Evolutionary conservation across 1,140 invertebrate species (phyloP).

Genomic region (Lutraria rhynchaena): DNA sequence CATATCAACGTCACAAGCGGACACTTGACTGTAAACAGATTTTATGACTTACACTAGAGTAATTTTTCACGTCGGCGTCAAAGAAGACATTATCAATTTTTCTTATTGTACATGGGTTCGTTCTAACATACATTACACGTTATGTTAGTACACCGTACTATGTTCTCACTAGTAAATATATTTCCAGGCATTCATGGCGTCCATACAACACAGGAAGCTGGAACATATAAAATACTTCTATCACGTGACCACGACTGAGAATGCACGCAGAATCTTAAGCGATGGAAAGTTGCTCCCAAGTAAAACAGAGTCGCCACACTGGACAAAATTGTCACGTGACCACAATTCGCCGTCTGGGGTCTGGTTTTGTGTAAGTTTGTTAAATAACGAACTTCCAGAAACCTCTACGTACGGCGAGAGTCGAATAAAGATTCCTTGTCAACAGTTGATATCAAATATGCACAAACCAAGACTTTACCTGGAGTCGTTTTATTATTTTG

Average conservation of each 20-base stretch:
- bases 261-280: slow-evolving; percentile 25
- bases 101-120: no score
- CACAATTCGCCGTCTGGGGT: slow-evolving; percentile 37
- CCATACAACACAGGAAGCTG: slow-evolving; percentile 6
- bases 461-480: slow-evolving; percentile 24
- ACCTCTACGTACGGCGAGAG: slow-evolving; percentile 37
- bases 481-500: slow-evolving; percentile 49
- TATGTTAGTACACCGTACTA: no score
- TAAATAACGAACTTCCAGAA: slow-evolving; percentile 20
- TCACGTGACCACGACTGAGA: slow-evolving; percentile 40
- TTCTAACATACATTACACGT: no score
- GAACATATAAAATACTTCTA: slow-evolving; percentile 30
- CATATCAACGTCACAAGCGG: background rate
- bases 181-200: slow-evolving; percentile 35
- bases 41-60: no score
- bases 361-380: slow-evolving; percentile 39
- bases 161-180: background rate
- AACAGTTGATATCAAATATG: slow-evolving; percentile 36
- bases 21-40: background rate
- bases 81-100: no score
- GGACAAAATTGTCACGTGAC: slow-evolving; percentile 29
- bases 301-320: slow-evolving; percentile 39
- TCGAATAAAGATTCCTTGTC: slow-evolving; percentile 38
- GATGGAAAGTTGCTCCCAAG: slow-evolving; percentile 35
- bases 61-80: no score